Conservation (phyloP, 2,113 vertebrate species). For the Porphyrio hochstetteri region DNA sequence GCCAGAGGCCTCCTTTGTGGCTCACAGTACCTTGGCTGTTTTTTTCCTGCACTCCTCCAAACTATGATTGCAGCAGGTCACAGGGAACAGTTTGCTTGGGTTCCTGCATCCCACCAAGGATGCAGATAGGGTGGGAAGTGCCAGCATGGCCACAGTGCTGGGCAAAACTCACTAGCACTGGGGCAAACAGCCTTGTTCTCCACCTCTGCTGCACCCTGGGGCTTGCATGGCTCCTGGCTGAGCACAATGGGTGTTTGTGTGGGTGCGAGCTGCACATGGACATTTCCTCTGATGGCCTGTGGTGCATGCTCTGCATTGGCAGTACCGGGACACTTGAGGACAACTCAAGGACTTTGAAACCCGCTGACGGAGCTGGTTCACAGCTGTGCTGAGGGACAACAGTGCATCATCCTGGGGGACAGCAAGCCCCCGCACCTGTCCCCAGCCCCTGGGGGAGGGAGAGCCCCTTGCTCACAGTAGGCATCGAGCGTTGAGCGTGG, state of each 20-base stretch:
- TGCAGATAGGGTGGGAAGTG: neutral
- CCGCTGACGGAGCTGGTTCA: neutral
- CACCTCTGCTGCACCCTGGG: neutral
- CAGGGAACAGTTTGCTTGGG: neutral
- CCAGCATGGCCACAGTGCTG: neutral
- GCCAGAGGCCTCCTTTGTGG: neutral
- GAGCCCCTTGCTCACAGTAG: neutral
- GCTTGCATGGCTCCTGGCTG: neutral
- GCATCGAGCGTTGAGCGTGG: accelerated
- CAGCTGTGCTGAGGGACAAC: neutral
- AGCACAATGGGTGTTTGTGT: neutral
- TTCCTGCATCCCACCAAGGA: neutral
- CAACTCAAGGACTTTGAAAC: slow-evolving; percentile 45
- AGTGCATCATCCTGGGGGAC: accelerated
- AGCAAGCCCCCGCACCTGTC: accelerated
- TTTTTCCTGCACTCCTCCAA: neutral
- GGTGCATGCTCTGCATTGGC: neutral
- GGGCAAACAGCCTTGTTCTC: neutral
- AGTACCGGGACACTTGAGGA: neutral
- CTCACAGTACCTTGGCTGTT: neutral
- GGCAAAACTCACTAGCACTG: neutral
- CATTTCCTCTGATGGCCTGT: neutral
- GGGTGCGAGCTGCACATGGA: neutral
- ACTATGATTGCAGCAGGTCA: neutral
- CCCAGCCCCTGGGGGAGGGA: accelerated